A percentile compares a stretch with the other conserved stretches of the same genome.
Evolutionary conservation across 2,113 vertebrate genomes (phyloP).

Genomic region (Platycercus adscitus): DNA sequence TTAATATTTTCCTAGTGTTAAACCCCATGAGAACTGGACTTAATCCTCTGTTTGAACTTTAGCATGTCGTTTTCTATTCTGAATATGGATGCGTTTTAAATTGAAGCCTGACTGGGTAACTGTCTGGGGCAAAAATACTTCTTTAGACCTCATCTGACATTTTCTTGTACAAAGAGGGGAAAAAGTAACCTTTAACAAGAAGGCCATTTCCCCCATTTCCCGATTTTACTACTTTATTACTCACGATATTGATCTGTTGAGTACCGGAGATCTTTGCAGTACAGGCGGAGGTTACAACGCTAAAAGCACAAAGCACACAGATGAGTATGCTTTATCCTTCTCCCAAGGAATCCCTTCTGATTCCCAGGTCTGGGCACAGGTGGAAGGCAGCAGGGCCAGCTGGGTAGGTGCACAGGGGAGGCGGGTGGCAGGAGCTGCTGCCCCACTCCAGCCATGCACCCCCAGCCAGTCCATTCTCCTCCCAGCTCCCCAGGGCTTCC

Average conservation of each 20-base stretch:
- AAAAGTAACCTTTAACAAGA: neutral
- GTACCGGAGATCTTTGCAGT: neutral
- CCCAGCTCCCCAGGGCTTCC: neutral
- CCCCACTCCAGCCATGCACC: rapidly evolving
- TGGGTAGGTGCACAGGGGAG: rapidly evolving
- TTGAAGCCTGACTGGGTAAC: neutral
- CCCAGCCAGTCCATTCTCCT: neutral
- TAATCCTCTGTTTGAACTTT: neutral
- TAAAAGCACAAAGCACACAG: rapidly evolving
- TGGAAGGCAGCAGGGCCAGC: neutral
- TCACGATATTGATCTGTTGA: rapidly evolving
- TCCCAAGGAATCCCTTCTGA: neutral
- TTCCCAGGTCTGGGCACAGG: rapidly evolving
- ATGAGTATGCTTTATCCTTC: neutral
- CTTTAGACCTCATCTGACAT: neutral
- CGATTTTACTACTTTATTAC: neutral
- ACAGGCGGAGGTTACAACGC: neutral
- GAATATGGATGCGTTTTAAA: neutral
- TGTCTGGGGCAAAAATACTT: neutral
- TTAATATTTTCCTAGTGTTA: conserved; percentile 12
- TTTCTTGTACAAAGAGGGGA: neutral
- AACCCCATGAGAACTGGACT: neutral
- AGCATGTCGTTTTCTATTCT: neutral
- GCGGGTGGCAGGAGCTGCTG: neutral
- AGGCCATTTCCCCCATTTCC: neutral